Percentiles rank a stretch among this genome's conserved stretches.
Evolutionary conservation across 2,797 vertebrate genomes (phyloP).

Genomic region (Crypturellus tataupa): DNA sequence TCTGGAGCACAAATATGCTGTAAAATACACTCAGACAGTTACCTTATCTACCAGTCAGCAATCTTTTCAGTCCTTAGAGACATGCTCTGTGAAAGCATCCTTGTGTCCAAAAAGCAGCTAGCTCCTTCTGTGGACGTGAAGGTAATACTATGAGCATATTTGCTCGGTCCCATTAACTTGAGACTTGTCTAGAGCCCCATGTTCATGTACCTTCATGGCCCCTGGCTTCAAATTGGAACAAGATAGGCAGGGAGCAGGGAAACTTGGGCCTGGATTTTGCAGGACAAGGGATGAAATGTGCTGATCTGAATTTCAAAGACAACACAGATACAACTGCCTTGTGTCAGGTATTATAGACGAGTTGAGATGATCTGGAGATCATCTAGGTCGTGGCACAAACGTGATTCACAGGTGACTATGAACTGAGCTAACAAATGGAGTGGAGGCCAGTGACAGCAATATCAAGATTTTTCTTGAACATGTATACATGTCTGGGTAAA

Average conservation of each 20-base stretch:
- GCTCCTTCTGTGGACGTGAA: not conserved
- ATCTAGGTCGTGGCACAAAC: not conserved
- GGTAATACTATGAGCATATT: accelerated
- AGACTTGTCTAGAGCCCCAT: not conserved
- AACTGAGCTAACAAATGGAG: not conserved
- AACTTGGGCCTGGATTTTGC: not conserved
- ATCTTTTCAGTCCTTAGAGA: not conserved
- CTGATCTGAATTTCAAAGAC: not conserved
- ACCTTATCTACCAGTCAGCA: not conserved
- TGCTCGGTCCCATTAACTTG: not conserved
- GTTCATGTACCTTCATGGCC: not conserved
- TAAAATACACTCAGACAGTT: not conserved
- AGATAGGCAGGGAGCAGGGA: not conserved
- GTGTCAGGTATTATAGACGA: not conserved
- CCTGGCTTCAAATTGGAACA: not conserved
- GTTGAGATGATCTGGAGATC: not conserved
- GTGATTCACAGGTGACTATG: not conserved
- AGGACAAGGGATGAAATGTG: not conserved
- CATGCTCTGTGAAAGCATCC: accelerated
- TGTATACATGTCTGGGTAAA: not conserved
- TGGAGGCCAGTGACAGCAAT: not conserved
- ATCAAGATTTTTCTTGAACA: not conserved
- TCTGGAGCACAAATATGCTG: not conserved
- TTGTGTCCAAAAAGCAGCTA: not conserved
- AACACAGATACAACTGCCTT: not conserved